A percentile compares a stretch with the other conserved stretches of the same genome.
These are phyloP conservation scores for Mystacornis crossleyi DNA, from an alignment of 2,113 vertebrate species.

Conservation along the genomic window DNA sequence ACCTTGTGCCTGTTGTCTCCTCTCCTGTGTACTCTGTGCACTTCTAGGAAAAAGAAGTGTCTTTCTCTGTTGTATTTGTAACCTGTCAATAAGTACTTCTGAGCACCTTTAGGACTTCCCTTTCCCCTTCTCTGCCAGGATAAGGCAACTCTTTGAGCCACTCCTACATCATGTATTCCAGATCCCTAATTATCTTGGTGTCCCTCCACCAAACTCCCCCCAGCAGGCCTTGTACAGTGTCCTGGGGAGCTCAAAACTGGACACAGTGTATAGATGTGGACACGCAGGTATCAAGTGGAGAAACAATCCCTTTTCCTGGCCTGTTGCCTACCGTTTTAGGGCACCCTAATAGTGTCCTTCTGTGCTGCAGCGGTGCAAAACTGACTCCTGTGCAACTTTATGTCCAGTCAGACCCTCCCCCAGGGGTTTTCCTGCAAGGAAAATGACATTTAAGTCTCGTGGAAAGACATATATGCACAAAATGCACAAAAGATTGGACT, in stretches of 20 bases:
- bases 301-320: not conserved
- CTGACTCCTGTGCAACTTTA: not conserved
- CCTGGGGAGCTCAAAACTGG: not conserved
- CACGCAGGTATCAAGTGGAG: not conserved
- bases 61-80: not conserved
- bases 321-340: not conserved
- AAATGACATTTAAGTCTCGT: not conserved
- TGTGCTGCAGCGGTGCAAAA: not conserved
- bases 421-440: not conserved
- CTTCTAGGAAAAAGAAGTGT: not conserved
- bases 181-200: not conserved
- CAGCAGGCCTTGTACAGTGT: not conserved
- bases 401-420: not conserved
- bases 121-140: not conserved
- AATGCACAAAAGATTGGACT: not conserved
- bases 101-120: not conserved
- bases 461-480: fast-evolving
- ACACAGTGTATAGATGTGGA: not conserved
- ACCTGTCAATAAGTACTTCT: not conserved
- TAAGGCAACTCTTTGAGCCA: not conserved
- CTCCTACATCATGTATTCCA: not conserved
- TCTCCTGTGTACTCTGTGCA: not conserved
- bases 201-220: not conserved
- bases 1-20: not conserved
- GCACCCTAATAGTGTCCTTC: not conserved